Evolutionary conservation across 2,113 vertebrate genomes (phyloP), one percentile per base, ranked within the genome.

Genomic region (Siphamia tubifer): DNA sequence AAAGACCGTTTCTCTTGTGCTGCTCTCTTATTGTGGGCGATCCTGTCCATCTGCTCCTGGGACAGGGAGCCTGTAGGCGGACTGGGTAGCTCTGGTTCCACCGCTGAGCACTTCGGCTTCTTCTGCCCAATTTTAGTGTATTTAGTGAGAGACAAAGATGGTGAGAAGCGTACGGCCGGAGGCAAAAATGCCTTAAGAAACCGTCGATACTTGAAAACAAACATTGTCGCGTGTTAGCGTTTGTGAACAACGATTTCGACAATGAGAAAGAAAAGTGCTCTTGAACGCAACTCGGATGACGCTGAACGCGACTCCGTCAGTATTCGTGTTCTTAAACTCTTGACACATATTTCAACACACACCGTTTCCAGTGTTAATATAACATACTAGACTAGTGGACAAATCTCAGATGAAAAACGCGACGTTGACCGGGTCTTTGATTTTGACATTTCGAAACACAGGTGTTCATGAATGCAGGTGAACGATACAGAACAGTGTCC

Each of bases 21-120:
- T 0, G 90, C 91, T 19, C 79, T 91, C 71, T 95, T 96, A 89
- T 95, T 97, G 68, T 3, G 90, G 74, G 92, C 92, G 36, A 98
- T 96, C 31, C 91, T 89, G 1, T 93, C 90, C 61, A 89, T 64
- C 86, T 95, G 95, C 72, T 94, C 90, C 0, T 89, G 81, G 68
- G 93, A 95, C 85, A 21, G 87, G 60, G 10, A 53, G 1, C 21
- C 0, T 0, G 53, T 8, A 55, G 8, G 8, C 16, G 8, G 40
- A 11, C 36, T 0, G 2, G 4, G 6, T n/a, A 49, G 17, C 38
- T 43, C 61, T 0, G 19, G 23, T 56, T 69, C 63, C 17, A 4
- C 68, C 1, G 12, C 15, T 0, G 34, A 38, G 23, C 47, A 21
- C 31, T 78, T 95, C 63, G 7, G 64, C 64, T 91, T 96, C 82